These are phyloP conservation scores for Mamestra configurata DNA, from an alignment of 1,140 invertebrate genomes.

Conservation along the genomic window DNA sequence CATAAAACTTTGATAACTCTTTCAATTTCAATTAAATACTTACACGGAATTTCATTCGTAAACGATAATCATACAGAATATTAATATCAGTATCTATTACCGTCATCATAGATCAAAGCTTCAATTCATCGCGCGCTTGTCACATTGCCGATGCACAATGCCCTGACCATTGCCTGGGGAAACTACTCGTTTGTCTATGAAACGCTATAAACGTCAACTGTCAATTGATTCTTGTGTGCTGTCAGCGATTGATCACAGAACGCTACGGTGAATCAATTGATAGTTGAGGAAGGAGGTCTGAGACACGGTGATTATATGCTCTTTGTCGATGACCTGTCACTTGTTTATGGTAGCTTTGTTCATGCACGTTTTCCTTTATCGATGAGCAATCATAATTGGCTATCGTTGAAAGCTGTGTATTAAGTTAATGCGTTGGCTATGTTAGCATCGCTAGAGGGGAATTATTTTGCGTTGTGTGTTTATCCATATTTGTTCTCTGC, in stretches of 20 bases:
- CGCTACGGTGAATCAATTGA: conserved; percentile 21
- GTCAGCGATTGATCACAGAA: conserved; percentile 24
- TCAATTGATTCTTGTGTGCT: neutral
- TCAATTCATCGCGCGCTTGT: neutral
- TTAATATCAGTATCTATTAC: neutral
- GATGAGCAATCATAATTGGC: neutral
- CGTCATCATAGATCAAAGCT: conserved; percentile 12
- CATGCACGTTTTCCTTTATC: conserved; percentile 18
- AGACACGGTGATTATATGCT: conserved; percentile 18
- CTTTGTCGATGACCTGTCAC: conserved; percentile 22
- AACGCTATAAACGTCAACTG: conserved; percentile 11
- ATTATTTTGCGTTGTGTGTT: neutral
- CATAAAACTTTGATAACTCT: neutral
- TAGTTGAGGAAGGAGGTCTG: neutral
- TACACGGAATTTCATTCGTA: neutral
- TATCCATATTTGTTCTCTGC: neutral
- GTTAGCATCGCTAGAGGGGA: neutral
- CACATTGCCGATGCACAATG: neutral
- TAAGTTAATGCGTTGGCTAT: neutral
- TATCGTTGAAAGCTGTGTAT: neutral
- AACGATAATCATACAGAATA: neutral
- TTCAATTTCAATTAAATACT: neutral
- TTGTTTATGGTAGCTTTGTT: conserved; percentile 17
- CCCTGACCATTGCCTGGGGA: neutral
- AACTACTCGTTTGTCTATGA: neutral